A percentile compares a stretch with the other conserved stretches of the same genome.
Conservation (phyloP, 2,888 invertebrate genomes). For the Macrosoma leucophasiata region DNA sequence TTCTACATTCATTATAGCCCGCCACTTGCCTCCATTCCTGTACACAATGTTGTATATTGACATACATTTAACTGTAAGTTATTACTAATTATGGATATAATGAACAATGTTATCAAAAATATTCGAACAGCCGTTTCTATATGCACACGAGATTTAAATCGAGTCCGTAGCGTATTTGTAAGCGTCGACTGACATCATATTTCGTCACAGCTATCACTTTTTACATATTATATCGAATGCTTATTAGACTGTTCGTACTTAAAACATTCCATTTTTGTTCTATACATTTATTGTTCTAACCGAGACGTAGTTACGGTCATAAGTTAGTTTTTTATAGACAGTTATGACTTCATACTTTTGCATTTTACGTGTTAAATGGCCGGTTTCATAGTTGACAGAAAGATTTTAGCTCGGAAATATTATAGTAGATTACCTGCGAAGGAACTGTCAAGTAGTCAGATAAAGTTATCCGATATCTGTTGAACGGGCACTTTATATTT, state of each 20-base stretch:
- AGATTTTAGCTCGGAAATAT: no score
- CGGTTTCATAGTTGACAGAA: no score
- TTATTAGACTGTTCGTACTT: conserved; percentile 70
- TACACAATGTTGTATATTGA: conserved; percentile 61
- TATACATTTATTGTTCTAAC: conserved; percentile 47
- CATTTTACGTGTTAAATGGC: conserved; percentile 35
- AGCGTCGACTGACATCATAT: conserved; percentile 63
- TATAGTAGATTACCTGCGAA: no score
- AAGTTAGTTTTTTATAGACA: conserved; percentile 53
- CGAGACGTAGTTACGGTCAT: conserved; percentile 30
- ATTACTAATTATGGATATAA: conserved; percentile 31
- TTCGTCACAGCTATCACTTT: conserved; percentile 36
- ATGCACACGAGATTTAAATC: conserved; percentile 56
- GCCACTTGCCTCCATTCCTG: conserved; percentile 60
- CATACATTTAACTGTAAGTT: conserved; percentile 50
- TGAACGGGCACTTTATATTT: no score
- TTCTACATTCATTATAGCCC: conserved; percentile 49
- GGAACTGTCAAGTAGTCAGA: no score
- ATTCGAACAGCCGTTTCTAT: conserved; percentile 44
- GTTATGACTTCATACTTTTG: conserved; percentile 47
- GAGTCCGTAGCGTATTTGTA: conserved; percentile 41
- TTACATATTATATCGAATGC: conserved; percentile 41
- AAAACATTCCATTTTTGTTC: conserved; percentile 70
- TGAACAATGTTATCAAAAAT: conserved; percentile 38
- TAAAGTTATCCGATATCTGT: no score